Evolutionary conservation across 37 sponge, comb jelly and placozoan genomes (phyloP), one percentile per base, ranked within the genome.

Genomic region (Haliclona indistincta): DNA sequence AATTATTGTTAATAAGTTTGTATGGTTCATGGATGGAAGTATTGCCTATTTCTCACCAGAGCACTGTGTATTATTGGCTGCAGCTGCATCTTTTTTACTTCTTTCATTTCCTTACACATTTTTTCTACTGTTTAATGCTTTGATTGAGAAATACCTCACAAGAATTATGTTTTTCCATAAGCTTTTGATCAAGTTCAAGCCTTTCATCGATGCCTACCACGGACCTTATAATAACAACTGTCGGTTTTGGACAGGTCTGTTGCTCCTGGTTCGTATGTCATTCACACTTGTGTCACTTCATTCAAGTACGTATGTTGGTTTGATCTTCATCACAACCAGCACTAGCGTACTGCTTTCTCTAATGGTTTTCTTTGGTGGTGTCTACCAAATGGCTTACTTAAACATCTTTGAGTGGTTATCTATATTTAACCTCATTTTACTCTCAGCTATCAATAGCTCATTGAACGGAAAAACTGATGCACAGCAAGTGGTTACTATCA

Each of bases 11-110:
- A n/a, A n/a, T n/a, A n/a, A n/a, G n/a, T n/a, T n/a, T n/a, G n/a
- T 75, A 1, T 82, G 83, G 83, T 1, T 28, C 0, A 43, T 40
- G 25, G 83, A 82, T 55, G 56, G 43, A 38, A 74, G 54, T 55
- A 55, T 82, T 11, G 26, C 3, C 28, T 82, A 45, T 20, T 60
- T 73, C n/a, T 35, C 41, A 17, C 7, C 60, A 40, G 66, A 74
- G n/a, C 83, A 82, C 49, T 28, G 53, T 11, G 41, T 35, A 3
- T 66, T 82, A 2, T 20, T 66, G 4, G 22, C 38, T 35, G 75
- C 63, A 30, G 26, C 39, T 11, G n/a, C 66, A 22, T 19, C 64
- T 20, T 37, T 10, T 19, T 35, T 55, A 2, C 33, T 82, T 2
- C 30, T 41, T 36, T 2, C 41, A 7, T 2, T 67, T 6, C 49